A percentile compares a stretch with the other conserved stretches of the same genome.
These are phyloP conservation scores for Eledone cirrhosa DNA, from an alignment of 2,888 invertebrate species.

Conservation along the genomic window DNA sequence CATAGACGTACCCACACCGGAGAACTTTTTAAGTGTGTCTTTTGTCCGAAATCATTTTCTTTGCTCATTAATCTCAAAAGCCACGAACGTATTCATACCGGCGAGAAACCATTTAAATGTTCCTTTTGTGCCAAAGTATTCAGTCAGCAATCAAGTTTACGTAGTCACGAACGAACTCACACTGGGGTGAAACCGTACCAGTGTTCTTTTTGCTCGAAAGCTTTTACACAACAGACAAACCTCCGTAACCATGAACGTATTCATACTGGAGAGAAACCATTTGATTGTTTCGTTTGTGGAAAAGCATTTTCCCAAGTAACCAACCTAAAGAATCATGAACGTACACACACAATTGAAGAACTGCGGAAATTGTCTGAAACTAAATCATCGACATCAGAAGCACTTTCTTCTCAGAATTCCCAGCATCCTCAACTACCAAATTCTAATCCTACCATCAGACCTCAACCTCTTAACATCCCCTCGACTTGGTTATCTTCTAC, in stretches of 20 bases:
- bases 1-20: constrained; percentile 24
- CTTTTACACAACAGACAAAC: constrained; percentile 21
- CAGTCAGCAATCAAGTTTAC: constrained; percentile 9
- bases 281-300: not conserved
- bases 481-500: constrained; percentile 18
- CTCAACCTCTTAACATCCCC: constrained; percentile 14
- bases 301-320: constrained; percentile 13
- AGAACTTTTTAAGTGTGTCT: constrained; percentile 21
- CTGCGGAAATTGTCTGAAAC: constrained; percentile 16
- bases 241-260: constrained; percentile 17
- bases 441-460: not conserved
- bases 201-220: constrained; percentile 3
- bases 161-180: constrained; percentile 14
- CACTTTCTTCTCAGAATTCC: constrained; percentile 1
- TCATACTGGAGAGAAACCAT: constrained; percentile 16
- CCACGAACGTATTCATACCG: constrained; percentile 12
- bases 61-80: constrained; percentile 16
- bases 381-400: not conserved
- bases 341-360: constrained; percentile 21
- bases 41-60: constrained; percentile 21
- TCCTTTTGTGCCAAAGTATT: constrained; percentile 16
- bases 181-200: constrained; percentile 24
- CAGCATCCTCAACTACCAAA: constrained; percentile 6
- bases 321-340: constrained; percentile 12
- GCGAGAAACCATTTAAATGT: constrained; percentile 26